Conservation (phyloP, 2,888 invertebrate genomes). For the Lithophane ornitopus region DNA sequence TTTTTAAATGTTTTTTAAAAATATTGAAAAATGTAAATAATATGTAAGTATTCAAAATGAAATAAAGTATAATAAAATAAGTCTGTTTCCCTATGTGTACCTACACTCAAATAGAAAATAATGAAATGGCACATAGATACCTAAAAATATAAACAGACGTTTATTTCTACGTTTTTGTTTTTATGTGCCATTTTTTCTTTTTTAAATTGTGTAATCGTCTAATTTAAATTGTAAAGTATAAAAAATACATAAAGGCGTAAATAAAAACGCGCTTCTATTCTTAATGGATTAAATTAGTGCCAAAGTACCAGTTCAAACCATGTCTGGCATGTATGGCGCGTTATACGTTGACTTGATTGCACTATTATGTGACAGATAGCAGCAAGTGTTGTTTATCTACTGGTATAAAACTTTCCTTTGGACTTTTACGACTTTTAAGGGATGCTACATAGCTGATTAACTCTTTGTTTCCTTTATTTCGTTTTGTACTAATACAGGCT, state of each 20-base stretch:
- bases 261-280: constrained; percentile 14
- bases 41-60: too few species aligned
- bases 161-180: not conserved
- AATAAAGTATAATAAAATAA: too few species aligned
- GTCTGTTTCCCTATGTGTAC: too few species aligned
- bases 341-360: constrained; percentile 24
- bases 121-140: not conserved
- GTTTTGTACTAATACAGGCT: not conserved
- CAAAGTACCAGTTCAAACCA: constrained; percentile 24
- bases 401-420: constrained; percentile 15
- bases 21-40: too few species aligned
- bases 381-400: constrained; percentile 7
- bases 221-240: not conserved
- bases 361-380: constrained; percentile 31
- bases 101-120: not conserved
- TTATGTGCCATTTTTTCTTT: not conserved
- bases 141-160: not conserved
- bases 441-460: not conserved
- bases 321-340: constrained; percentile 15
- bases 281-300: constrained; percentile 30
- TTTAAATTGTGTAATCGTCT: not conserved
- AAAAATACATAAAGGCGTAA: not conserved
- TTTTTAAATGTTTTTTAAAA: too few species aligned
- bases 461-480: not conserved
- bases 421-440: constrained; percentile 18